Evolutionary conservation across 2,113 vertebrate genomes (phyloP), one percentile per base, ranked within the genome.

Genomic region (Centrocercus urophasianus): DNA sequence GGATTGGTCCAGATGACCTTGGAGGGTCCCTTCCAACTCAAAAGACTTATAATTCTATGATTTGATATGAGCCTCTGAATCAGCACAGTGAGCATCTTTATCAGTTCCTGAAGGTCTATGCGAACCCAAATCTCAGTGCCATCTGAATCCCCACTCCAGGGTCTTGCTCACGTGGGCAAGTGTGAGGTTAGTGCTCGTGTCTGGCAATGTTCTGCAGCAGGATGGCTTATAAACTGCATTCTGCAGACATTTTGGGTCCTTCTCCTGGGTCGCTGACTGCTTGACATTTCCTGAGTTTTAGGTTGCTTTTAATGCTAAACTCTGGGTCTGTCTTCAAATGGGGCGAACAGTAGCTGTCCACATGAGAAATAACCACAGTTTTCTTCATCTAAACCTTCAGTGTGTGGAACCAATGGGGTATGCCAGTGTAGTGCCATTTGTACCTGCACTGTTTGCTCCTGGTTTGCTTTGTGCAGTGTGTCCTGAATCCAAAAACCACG

Each of bases 251-350:
- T 45, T 13, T 20, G 65, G 8, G 15, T 32, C 40, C 48, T 38
- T 75, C 78, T 52, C 50, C 47, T 61, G 66, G 21, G 13, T 78
- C 66, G 3, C 15, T 75, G 52, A 30, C 19, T 70, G 48, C 36
- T 25, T 52, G 24, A 6, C 19, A 17, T 50, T 45, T 34, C 66
- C 8, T 0, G 0, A 13, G 30, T 36, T 43, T 76, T 54, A 43
- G 74, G 57, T 15, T 43, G 61, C 12, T 79, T 56, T 56, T 30
- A 0, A 34, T 63, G 50, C 30, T 80, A 18, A 45, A 21, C 11
- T 1, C 0, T 28, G n/a, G 19, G 25, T 60, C 34, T 5, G 8
- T 8, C 48, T 24, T n/a, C 17, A 2, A 20, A 11, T 3, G 24
- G 10, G 20, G 25, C 60, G 30, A 69, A 17, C 43, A 40, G 24